Evolutionary conservation across 1,140 invertebrate genomes (phyloP).

Genomic region (Tetragnatha versicolor): DNA sequence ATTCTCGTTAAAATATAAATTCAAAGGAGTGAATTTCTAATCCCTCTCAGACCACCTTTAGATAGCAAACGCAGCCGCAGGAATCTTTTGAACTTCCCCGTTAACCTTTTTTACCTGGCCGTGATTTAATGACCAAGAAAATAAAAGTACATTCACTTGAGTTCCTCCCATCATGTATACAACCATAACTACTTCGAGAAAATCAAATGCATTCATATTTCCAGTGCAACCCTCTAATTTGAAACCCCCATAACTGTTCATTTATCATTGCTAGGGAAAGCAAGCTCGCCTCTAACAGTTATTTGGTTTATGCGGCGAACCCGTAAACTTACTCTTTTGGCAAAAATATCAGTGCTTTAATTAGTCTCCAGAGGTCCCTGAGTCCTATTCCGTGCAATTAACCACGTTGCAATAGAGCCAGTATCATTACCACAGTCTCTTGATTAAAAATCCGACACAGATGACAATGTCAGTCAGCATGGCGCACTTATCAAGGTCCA

Average conservation of each 20-base stretch:
- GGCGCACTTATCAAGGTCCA: neutral
- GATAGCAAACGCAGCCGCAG: neutral
- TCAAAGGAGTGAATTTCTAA: no score
- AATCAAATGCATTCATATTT: no score
- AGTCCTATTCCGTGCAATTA: neutral
- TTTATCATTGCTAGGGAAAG: neutral
- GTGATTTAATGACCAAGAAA: neutral
- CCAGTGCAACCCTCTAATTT: neutral
- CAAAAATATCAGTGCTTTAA: neutral
- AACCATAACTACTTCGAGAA: neutral
- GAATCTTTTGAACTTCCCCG: neutral
- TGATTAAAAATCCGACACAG: neutral
- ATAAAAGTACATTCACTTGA: neutral
- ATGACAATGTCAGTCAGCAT: neutral
- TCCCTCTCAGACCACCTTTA: no score
- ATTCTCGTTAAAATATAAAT: no score
- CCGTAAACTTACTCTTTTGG: neutral
- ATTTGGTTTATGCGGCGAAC: neutral
- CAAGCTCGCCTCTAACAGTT: neutral
- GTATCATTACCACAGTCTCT: neutral
- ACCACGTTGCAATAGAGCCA: neutral
- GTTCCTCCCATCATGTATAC: neutral
- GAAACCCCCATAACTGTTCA: neutral
- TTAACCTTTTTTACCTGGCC: no score
- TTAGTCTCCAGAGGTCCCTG: constrained; percentile 3